Evolutionary conservation across 2,888 invertebrate species (phyloP), one percentile per base, ranked within the genome.

Genomic region (Dendrolimus houi): DNA sequence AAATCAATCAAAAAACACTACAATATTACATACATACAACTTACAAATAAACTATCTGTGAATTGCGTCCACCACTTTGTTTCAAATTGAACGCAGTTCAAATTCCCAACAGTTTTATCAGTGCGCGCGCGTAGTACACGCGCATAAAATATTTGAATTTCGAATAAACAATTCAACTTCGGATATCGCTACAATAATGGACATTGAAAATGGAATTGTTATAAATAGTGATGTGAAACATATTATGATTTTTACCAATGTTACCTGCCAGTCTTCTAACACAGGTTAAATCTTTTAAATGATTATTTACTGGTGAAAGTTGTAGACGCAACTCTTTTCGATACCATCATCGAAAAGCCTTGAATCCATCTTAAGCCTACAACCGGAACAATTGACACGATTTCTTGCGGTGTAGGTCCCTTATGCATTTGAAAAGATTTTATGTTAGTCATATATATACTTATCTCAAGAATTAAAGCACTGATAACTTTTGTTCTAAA

Each of bases 361-460:
- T 52, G 6, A 60, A 2, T 14, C 61, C 60, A 0, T 59, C 60
- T 53, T 57, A 52, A 9, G 60, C 58, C 55, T 62, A 60, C 0
- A 54, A 56, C 9, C 29, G 3, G 52, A 52, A 8, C 57, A 58
- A 17, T 61, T 60, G 6, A 54, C 60, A 8, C 1, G 62, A 62
- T 9, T 56, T 3, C 47, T 41, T 62, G 52, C 60, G 54, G 17
- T 60, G 63, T 8, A 55, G 53, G 53, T 61, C 52, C 6, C 63
- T 62, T n/a, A 64, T 53, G 52, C 63, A 64, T 9, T 7, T 17
- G 7, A 61, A 17, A 42, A 57, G 54, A 9, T 57, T n/a, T 52
- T 60, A 54, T 41, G 60, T 61, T 57, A 63, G 14, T 63, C 12
- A 56, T 59, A 40, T 64, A 63, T 54, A 64, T 64, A 14, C 53